phyloP scores from a whole-genome alignment of 2,888 invertebrate species.

The Gibbula magus region DNA sequence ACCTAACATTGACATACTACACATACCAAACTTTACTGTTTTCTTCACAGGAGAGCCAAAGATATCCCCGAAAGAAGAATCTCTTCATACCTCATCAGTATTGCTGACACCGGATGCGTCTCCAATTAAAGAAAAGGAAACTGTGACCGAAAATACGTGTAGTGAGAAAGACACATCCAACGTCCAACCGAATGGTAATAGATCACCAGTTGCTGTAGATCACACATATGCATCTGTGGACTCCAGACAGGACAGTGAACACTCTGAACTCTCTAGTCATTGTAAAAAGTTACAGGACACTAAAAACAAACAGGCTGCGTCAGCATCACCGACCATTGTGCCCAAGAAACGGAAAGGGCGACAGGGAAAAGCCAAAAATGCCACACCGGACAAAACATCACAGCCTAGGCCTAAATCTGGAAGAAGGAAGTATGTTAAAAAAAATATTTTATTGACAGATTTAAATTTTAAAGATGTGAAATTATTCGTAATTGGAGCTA shows the following conservation, averaged over 20 bases:
- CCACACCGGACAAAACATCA: constrained; percentile 1
- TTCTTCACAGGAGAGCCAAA: neutral
- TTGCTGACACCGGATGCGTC: constrained; percentile 61
- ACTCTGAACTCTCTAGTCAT: neutral
- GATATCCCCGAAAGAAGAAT: constrained; percentile 6
- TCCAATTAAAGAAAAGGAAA: constrained; percentile 48
- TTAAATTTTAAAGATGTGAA: too few species aligned
- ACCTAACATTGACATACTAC: too few species aligned
- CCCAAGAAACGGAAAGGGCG: constrained; percentile 38
- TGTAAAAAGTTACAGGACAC: constrained; percentile 16
- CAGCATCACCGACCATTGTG: constrained; percentile 24
- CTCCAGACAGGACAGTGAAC: neutral
- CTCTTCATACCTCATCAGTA: constrained; percentile 47
- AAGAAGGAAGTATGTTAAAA: constrained; percentile 48
- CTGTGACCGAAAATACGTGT: neutral
- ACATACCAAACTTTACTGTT: too few species aligned
- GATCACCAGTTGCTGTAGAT: neutral
- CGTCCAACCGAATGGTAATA: neutral
- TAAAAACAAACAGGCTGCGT: neutral
- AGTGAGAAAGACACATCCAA: neutral
- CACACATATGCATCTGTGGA: neutral
- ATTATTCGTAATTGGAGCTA: too few species aligned
- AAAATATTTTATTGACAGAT: neutral
- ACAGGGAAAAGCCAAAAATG: constrained; percentile 32
- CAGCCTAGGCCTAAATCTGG: constrained; percentile 46